These are phyloP conservation scores for Podotricha telesiphe DNA, from an alignment of 2,888 invertebrate genomes.

Conservation along the genomic window DNA sequence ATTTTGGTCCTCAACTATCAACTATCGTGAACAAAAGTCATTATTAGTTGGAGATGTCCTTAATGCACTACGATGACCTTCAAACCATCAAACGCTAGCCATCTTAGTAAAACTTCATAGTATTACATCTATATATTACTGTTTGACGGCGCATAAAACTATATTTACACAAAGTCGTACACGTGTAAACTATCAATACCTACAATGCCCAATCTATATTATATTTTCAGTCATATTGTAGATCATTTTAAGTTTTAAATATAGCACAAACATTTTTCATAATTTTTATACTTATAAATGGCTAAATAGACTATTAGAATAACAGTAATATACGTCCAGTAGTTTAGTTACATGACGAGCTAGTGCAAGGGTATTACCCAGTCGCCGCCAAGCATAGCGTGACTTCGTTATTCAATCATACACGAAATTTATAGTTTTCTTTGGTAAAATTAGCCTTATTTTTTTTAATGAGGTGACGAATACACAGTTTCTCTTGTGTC, in stretches of 20 bases:
- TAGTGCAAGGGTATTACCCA: slow-evolving; percentile 47
- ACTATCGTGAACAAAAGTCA: neutral
- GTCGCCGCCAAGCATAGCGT: slow-evolving; percentile 59
- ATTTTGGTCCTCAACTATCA: neutral
- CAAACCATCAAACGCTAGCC: slow-evolving; percentile 21
- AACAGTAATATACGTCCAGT: neutral
- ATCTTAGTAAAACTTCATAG: slow-evolving; percentile 28
- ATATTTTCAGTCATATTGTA: neutral
- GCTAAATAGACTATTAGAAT: slow-evolving; percentile 7
- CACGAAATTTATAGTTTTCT: slow-evolving; percentile 65
- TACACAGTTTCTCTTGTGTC: slow-evolving; percentile 31
- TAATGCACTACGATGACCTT: neutral
- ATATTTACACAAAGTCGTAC: slow-evolving; percentile 30
- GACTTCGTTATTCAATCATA: slow-evolving; percentile 61
- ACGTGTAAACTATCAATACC: slow-evolving; percentile 19
- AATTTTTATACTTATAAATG: neutral
- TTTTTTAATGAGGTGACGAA: slow-evolving; percentile 43
- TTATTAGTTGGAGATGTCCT: neutral
- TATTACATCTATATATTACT: slow-evolving; percentile 35
- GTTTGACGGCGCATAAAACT: slow-evolving; percentile 30
- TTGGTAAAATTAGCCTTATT: slow-evolving; percentile 58
- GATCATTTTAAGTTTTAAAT: neutral
- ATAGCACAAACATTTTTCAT: too few relatives aligned
- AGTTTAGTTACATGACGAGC: slow-evolving; percentile 12
- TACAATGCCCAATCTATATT: neutral